Conservation (phyloP, 2,113 vertebrate species). For the Plecturocebus donacophilus region DNA sequence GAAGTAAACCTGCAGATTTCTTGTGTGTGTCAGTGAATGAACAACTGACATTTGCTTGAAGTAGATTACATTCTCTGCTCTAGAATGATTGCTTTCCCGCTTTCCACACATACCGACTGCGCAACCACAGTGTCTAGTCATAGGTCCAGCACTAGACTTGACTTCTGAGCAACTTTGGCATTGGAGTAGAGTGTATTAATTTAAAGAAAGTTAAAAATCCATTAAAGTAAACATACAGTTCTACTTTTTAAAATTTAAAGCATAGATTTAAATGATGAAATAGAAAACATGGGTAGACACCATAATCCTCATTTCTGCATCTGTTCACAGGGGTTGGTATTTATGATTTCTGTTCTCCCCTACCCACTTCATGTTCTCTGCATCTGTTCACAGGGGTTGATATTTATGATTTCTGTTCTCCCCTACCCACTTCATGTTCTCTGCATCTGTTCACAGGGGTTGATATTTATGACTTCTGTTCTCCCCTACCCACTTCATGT, state of each 20-base stretch:
- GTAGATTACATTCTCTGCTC: neutral
- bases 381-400: too few relatives aligned
- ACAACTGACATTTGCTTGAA: too few relatives aligned
- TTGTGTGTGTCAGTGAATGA: neutral
- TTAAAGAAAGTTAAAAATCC: neutral
- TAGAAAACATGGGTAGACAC: neutral
- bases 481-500: too few relatives aligned
- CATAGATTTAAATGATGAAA: neutral
- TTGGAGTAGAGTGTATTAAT: neutral
- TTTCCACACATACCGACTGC: rapidly evolving
- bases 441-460: too few relatives aligned
- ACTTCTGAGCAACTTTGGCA: neutral
- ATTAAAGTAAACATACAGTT: neutral
- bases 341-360: too few relatives aligned
- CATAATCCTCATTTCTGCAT: neutral
- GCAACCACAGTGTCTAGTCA: neutral
- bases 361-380: too few relatives aligned
- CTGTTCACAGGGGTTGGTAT: too few relatives aligned
- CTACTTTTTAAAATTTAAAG: neutral
- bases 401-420: too few relatives aligned
- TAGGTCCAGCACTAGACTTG: neutral
- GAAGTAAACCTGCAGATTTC: neutral
- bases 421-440: too few relatives aligned
- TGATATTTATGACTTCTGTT: too few relatives aligned
- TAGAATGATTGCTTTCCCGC: neutral